phyloP scores from a whole-genome alignment of 2,888 invertebrate genomes.

The Timandra comae region DNA sequence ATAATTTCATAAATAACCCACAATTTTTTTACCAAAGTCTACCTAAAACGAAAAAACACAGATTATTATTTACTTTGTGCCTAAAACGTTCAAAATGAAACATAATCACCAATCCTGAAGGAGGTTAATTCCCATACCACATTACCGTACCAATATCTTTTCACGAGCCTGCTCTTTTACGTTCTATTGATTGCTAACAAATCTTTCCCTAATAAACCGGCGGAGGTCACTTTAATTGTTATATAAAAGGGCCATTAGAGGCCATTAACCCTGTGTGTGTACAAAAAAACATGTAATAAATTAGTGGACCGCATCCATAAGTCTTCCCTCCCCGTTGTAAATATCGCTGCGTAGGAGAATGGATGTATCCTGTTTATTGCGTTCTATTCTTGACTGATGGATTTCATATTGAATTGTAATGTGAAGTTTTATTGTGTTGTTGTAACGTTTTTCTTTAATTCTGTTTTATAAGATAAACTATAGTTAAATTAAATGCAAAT shows the following conservation, averaged over 20 bases:
- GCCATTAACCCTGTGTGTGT: slow-evolving; percentile 54
- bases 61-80: no score
- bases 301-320: slow-evolving; percentile 54
- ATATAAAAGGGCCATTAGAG: slow-evolving; percentile 64
- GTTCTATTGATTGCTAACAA: slow-evolving; percentile 25
- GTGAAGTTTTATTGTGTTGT: no score
- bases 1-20: no score
- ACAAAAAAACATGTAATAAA: slow-evolving; percentile 73
- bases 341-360: slow-evolving; percentile 38
- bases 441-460: no score
- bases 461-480: no score
- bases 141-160: slow-evolving; percentile 4
- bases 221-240: slow-evolving; percentile 51
- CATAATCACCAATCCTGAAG: no score
- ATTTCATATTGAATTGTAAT: no score
- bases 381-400: slow-evolving; percentile 12
- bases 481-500: no score
- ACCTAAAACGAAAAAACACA: no score
- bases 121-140: not conserved
- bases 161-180: slow-evolving; percentile 8
- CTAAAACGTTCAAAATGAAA: no score
- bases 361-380: slow-evolving; percentile 18
- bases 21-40: no score
- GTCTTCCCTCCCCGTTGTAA: slow-evolving; percentile 48
- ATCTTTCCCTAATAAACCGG: slow-evolving; percentile 31